Conservation (phyloP, 2,888 invertebrate genomes). For the Drosophila buzzatii region DNA sequence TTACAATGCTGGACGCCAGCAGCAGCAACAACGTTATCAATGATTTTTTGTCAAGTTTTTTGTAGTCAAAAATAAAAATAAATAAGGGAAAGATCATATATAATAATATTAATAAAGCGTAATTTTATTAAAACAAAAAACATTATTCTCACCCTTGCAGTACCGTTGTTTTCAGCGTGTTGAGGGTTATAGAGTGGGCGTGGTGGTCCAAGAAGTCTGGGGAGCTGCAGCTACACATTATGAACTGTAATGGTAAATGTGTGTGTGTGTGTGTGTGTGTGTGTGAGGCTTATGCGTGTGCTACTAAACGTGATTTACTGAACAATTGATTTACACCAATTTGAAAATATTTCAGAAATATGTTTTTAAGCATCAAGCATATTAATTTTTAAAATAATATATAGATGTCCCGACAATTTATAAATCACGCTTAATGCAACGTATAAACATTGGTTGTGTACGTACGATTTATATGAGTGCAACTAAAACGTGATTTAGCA, state of each 20-base stretch:
- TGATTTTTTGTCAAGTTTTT: slow-evolving; percentile 18
- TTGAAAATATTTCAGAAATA: not conserved
- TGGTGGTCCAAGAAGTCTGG: slow-evolving; percentile 6
- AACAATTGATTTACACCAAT: not conserved
- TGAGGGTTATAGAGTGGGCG: not conserved
- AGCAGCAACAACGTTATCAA: slow-evolving; percentile 61
- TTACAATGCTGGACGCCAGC: slow-evolving; percentile 60
- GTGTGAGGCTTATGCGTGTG: not conserved
- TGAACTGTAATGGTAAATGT: slow-evolving; percentile 30
- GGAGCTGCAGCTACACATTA: slow-evolving; percentile 15
- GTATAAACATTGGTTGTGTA: not conserved
- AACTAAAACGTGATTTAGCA: not conserved
- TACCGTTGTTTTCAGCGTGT: not conserved
- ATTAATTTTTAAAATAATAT: too few species aligned
- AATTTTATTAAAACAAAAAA: slow-evolving; percentile 71
- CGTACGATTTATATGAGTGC: not conserved
- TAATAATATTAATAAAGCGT: slow-evolving; percentile 74
- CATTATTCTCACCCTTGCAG: slow-evolving; percentile 47
- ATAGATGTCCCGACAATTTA: too few species aligned
- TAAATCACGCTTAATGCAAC: not conserved
- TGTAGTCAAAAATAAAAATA: slow-evolving; percentile 1
- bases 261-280: slow-evolving; percentile 14
- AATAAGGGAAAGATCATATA: slow-evolving; percentile 9
- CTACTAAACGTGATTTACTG: not conserved
- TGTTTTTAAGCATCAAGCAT: not conserved